A percentile compares a stretch with the other conserved stretches of the same genome.
phyloP scores from a whole-genome alignment of 1,140 invertebrate species.

The Holotrichia oblita region DNA sequence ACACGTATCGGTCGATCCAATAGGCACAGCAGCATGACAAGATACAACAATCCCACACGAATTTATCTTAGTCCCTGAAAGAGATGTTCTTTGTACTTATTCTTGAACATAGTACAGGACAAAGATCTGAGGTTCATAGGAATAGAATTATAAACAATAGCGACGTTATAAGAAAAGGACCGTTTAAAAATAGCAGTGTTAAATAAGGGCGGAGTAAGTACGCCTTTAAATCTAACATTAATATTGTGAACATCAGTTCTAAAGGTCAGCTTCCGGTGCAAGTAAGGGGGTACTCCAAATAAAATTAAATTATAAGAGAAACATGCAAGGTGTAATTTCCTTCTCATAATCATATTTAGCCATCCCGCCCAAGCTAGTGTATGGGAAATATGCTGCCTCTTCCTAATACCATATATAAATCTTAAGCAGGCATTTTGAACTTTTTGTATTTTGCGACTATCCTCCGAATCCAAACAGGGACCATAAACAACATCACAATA shows the following conservation, averaged over 20 bases:
- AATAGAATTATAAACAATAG: background rate
- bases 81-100: background rate
- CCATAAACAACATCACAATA: slow-evolving; percentile 25
- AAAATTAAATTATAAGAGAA: background rate
- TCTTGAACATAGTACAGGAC: background rate
- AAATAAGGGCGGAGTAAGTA: background rate
- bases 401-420: background rate
- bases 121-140: background rate
- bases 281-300: background rate
- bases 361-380: background rate
- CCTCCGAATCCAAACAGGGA: background rate
- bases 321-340: background rate
- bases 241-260: slow-evolving; percentile 5
- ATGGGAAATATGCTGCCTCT: background rate
- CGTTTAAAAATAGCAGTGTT: background rate
- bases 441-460: background rate
- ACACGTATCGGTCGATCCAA: no score
- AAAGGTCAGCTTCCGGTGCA: background rate
- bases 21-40: no score
- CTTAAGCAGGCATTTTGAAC: slow-evolving; percentile 20
- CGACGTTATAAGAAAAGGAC: slow-evolving; percentile 4
- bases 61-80: no score
- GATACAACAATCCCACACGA: no score
- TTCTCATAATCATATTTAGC: background rate
- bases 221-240: background rate